Evolutionary conservation across 2,113 vertebrate genomes (phyloP).

Genomic region (Axis porcinus): DNA sequence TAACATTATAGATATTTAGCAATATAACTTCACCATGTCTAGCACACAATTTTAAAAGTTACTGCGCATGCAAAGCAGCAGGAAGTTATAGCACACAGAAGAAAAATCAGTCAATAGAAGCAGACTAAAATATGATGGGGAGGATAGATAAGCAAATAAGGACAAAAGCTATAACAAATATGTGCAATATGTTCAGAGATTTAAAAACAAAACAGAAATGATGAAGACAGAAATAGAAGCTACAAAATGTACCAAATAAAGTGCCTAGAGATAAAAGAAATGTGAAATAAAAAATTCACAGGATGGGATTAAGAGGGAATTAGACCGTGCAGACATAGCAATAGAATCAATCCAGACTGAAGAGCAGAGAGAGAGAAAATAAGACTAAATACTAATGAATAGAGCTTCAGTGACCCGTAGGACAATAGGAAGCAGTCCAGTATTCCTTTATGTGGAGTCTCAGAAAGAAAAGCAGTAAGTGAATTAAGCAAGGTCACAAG

Average conservation of each 20-base stretch:
- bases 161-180: not conserved
- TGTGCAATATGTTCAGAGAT: not conserved
- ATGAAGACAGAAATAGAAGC: not conserved
- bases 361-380: not conserved
- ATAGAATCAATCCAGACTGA: not conserved
- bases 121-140: not conserved
- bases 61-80: not conserved
- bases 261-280: not conserved
- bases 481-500: not conserved
- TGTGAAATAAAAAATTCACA: not conserved
- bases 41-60: not conserved
- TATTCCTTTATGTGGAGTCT: not conserved
- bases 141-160: not conserved
- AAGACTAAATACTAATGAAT: not conserved
- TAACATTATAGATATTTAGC: not conserved
- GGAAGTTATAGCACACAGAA: not conserved
- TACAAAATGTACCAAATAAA: not conserved
- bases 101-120: not conserved
- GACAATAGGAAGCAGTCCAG: not conserved
- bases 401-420: not conserved
- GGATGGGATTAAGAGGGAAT: not conserved
- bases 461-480: not conserved
- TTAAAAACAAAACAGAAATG: not conserved
- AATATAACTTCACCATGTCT: not conserved
- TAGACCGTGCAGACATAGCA: not conserved